phyloP scores from a whole-genome alignment of 2,113 vertebrate genomes.

The Saccopteryx bilineata region DNA sequence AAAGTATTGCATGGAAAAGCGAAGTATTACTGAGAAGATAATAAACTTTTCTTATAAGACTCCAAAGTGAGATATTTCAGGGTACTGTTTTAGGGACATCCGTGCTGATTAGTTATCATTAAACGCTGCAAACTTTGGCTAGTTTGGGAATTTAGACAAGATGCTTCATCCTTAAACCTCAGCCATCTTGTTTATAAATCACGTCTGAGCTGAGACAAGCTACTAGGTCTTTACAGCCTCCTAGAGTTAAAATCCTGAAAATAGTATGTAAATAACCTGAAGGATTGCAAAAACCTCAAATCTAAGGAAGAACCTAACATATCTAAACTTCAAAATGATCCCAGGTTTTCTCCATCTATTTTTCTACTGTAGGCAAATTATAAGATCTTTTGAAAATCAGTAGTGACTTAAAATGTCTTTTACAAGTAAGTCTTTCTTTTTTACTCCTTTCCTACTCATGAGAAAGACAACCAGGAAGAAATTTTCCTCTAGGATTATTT shows the following conservation, averaged over 20 bases:
- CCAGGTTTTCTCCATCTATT: background rate
- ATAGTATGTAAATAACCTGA: background rate
- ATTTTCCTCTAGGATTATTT: background rate
- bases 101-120: background rate
- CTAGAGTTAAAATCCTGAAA: background rate
- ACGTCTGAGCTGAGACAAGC: background rate
- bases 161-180: background rate
- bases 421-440: background rate
- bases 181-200: background rate
- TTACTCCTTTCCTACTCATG: background rate
- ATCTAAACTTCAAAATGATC: background rate
- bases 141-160: background rate
- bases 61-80: slow-evolving; percentile 29
- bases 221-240: background rate
- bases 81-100: background rate
- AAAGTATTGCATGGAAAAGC: slow-evolving; percentile 49
- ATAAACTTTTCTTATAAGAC: background rate
- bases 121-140: background rate
- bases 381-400: background rate
- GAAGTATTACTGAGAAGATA: background rate
- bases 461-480: background rate
- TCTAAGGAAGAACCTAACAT: background rate
- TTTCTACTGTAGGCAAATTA: background rate
- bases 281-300: background rate
- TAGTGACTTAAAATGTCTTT: background rate